These are phyloP conservation scores for Trileptium ribeirensis DNA, from an alignment of 2,888 invertebrate genomes.

Conservation along the genomic window DNA sequence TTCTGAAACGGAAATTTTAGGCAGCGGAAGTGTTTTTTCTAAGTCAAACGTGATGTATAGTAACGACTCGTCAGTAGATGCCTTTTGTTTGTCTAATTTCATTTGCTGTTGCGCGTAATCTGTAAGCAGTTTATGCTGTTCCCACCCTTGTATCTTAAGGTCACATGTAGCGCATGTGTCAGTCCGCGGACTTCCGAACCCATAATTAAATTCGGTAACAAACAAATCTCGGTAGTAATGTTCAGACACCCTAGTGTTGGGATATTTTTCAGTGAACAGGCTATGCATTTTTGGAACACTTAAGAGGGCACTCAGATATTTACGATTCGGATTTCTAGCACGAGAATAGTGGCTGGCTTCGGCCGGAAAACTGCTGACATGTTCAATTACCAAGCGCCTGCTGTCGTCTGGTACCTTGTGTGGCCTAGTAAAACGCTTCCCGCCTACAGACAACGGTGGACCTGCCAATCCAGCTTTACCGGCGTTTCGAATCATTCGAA, in stretches of 20 bases:
- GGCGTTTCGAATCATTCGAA: too few species aligned
- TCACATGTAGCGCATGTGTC: constrained; percentile 6
- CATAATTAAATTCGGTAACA: constrained; percentile 12
- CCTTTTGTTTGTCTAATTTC: too few species aligned
- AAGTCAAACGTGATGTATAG: too few species aligned
- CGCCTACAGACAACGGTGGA: not conserved
- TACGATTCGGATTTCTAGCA: not conserved
- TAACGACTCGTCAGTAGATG: too few species aligned
- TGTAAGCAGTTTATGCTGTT: too few species aligned
- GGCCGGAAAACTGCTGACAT: not conserved
- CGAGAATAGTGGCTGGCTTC: not conserved
- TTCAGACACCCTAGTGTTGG: not conserved
- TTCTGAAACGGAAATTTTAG: not conserved
- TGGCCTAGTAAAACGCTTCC: not conserved
- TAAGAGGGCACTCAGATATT: not conserved
- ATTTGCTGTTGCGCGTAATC: too few species aligned
- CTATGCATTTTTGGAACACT: not conserved
- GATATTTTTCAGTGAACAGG: not conserved
- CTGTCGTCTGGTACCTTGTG: not conserved
- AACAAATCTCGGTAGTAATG: not conserved
- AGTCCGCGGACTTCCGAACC: not conserved
- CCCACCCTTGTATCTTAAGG: not conserved
- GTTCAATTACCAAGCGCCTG: not conserved
- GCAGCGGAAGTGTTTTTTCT: not conserved
- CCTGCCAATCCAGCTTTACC: too few species aligned